Conservation (phyloP, 2,797 vertebrate genomes). For the Syngnathus acus region DNA sequence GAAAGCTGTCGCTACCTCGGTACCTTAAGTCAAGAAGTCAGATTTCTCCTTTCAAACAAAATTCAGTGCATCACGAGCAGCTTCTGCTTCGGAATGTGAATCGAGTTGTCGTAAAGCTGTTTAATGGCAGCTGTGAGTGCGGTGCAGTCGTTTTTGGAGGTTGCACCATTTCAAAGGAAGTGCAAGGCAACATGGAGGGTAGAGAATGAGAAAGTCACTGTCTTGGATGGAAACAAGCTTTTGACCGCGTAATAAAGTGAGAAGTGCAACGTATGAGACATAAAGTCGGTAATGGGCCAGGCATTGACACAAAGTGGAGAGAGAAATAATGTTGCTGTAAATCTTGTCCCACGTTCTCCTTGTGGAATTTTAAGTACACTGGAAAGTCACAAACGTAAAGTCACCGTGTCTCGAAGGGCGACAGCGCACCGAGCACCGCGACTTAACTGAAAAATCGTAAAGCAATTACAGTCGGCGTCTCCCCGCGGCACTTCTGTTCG, state of each 20-base stretch:
- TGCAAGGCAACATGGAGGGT: neutral
- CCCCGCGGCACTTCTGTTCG: too few relatives aligned
- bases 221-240: conserved; percentile 1
- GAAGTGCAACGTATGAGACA: conserved; percentile 1
- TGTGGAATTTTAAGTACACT: conserved; percentile 4
- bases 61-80: too few relatives aligned
- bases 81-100: conserved; percentile 1
- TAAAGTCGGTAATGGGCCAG: conserved; percentile 1
- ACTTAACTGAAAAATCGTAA: neutral
- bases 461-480: neutral
- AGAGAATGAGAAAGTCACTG: neutral
- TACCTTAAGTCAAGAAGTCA: conserved; percentile 21
- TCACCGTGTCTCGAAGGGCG: neutral
- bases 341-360: conserved; percentile 6
- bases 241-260: conserved; percentile 3
- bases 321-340: conserved; percentile 3
- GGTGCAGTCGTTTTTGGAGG: neutral
- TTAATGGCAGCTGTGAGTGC: conserved; percentile 5
- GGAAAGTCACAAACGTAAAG: conserved; percentile 3
- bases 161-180: neutral
- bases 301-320: conserved; percentile 2
- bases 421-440: neutral
- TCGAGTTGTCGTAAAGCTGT: conserved; percentile 3
- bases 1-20: conserved; percentile 12
- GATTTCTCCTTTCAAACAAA: too few relatives aligned